A percentile compares a stretch with the other conserved stretches of the same genome.
These are phyloP conservation scores for Austrofundulus limnaeus DNA, from an alignment of 2,113 vertebrate species.

Conservation along the genomic window DNA sequence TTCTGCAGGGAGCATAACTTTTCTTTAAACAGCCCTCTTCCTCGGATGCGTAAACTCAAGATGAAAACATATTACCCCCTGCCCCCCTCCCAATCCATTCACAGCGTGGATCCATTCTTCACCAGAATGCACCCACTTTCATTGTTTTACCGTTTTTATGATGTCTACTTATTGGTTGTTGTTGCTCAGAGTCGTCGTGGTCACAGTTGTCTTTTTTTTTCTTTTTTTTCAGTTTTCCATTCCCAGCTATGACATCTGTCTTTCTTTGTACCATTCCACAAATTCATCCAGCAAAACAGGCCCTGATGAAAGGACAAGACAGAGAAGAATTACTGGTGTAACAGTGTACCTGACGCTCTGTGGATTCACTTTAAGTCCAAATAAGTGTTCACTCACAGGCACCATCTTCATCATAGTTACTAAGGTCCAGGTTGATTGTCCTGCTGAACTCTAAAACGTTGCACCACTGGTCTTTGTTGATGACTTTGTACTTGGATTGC, in stretches of 20 bases:
- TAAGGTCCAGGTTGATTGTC: constrained; percentile 98
- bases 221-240: constrained; percentile 21
- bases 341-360: not conserved
- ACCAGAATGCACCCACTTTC: constrained; percentile 65
- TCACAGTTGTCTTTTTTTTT: constrained; percentile 68
- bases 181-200: constrained; percentile 70
- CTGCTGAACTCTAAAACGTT: constrained; percentile 99
- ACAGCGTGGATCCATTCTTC: constrained; percentile 67
- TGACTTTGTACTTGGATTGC: constrained; percentile 99
- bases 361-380: not conserved
- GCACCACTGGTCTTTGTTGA: constrained; percentile 99
- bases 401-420: constrained; percentile 98
- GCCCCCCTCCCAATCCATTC: constrained; percentile 46
- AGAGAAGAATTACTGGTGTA: not conserved
- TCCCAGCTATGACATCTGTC: constrained; percentile 91
- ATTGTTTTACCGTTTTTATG: constrained; percentile 59
- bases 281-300: constrained; percentile 99
- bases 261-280: constrained; percentile 99
- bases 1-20: constrained; percentile 83
- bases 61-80: constrained; percentile 79
- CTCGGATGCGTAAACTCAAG: constrained; percentile 83
- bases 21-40: constrained; percentile 79
- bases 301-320: constrained; percentile 79
- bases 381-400: constrained; percentile 86
- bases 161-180: constrained; percentile 71